Base-by-base conservation (phyloP, 2,888 invertebrate genomes). In the Fissipunctia ypsillon region DNA sequence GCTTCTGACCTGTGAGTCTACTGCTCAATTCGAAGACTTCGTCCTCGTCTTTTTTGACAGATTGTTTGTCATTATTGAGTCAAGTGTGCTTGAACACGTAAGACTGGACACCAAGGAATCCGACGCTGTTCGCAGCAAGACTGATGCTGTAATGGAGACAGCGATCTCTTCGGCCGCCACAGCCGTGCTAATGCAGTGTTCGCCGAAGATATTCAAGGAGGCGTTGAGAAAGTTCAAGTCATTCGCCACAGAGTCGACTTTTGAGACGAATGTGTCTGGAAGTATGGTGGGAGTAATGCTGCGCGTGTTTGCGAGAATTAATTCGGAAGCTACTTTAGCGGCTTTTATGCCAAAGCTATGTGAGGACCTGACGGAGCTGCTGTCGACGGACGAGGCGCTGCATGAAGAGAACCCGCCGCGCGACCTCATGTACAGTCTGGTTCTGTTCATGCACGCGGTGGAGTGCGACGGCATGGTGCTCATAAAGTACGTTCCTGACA, bases 1-100 rank as follows among this genome's bases (percentile, higher is more conserved):
- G 89, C 95, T 97, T 31, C 91, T 97, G 35, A 96, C 97, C 5
- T 99, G 99, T 91, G 97, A 98, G 83, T 97, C 98, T 0, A 98
- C 99, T 0, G 98, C 98, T 1, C 97, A 98, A 85, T 97, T 99
- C 86, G 99, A 99, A 94, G 98, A 99, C 90, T 99, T 99, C 89
- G 97, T 99, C 2, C 93, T 98, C 3, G 98, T 98, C 88, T 98
- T 98, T 89, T 94, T 99, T 85, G 99, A 99, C 88, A 97, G 98
- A 88, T 95, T 98, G 77, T 98, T 98, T 88, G 91, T 95, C 1
- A 97, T 98, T 78, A 97, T 98, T 54, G 98, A 98, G 85, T 97
- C 97, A 3, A 97, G 97, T 85, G 96, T 97, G 0, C 93, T 97
- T 75, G 98, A 98, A 87, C 97, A 97, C 73, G 97, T 97, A 0